Evolutionary conservation across 2,113 vertebrate genomes (phyloP), one percentile per base, ranked within the genome.

Genomic region (Paradoxurus hermaphroditus): DNA sequence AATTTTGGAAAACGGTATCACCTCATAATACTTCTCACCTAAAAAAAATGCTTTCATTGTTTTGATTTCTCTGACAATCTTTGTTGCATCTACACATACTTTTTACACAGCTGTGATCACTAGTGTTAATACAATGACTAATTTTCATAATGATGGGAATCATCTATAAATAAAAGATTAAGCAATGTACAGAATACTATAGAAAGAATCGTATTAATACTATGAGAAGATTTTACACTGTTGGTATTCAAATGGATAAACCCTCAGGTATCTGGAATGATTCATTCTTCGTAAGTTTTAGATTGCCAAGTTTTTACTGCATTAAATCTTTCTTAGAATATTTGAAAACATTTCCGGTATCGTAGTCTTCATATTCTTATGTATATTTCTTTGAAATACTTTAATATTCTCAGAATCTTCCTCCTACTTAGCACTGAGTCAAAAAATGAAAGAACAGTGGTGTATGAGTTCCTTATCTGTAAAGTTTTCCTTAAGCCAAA

Each of bases 401-500:
- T 96, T 93, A 97, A 95, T 95, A 95, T 97, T 98, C 97, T 98
- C 96, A 97, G 97, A 98, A 97, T 94, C 78, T 86, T 91, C 97
- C 85, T 96, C 97, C 96, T 96, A 97, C 97, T 97, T 95, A 94
- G 85, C 91, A 96, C 90, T 97, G 97, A 98, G 97, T 97, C 97
- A 98, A 97, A 97, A 93, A 88, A 86, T 56, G 97, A 98, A 97
- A 97, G 65, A 41, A 19, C n/a, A 79, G 44, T 96, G 90, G 86
- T 95, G 1, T 62, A 84, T 93, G 88, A 97, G 95, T 94, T 95
- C 92, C 62, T 95, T 59, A 68, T 96, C 65, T 87, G 39, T 59
- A 36, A 93, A 81, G 67, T 90, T 96, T 93, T 85, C 94, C 92
- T 96, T 77, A 78, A 90, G 77, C 90, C 90, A 85, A 31, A 79